Conservation (phyloP, 2,888 invertebrate species). For the Apamea monoglypha region DNA sequence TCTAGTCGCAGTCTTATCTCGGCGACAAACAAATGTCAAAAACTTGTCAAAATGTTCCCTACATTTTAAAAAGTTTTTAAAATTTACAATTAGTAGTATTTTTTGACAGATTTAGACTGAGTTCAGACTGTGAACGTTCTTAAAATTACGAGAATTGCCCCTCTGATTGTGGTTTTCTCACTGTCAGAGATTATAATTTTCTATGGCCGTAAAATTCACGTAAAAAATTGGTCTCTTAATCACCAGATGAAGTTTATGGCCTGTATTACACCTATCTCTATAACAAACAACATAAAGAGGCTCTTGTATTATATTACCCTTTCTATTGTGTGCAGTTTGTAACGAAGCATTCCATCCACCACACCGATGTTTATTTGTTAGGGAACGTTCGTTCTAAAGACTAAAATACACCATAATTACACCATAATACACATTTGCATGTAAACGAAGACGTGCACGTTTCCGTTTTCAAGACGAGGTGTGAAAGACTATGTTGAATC, state of each 20-base stretch:
- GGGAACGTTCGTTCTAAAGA: constrained; percentile 9
- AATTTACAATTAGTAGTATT: no score
- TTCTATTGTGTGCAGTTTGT: not conserved
- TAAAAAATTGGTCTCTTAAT: not conserved
- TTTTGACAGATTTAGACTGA: no score
- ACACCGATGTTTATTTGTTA: constrained; percentile 31
- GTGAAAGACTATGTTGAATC: constrained; percentile 23
- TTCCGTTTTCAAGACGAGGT: constrained; percentile 38
- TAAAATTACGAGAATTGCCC: no score
- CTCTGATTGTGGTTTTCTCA: not conserved
- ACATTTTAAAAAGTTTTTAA: no score
- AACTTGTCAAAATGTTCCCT: no score
- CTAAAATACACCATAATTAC: constrained; percentile 30
- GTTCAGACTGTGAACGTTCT: no score
- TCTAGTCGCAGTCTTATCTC: no score
- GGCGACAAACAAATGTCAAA: no score
- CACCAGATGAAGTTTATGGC: not conserved
- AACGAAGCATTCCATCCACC: not conserved
- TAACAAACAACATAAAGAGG: not conserved
- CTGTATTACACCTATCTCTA: not conserved
- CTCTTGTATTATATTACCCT: no score
- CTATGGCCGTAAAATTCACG: no score
- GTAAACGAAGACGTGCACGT: constrained; percentile 36
- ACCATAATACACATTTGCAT: constrained; percentile 37
- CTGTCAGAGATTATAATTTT: not conserved